Base-by-base conservation (phyloP, 2,797 vertebrate genomes). In the Protosalanx chinensis region DNA sequence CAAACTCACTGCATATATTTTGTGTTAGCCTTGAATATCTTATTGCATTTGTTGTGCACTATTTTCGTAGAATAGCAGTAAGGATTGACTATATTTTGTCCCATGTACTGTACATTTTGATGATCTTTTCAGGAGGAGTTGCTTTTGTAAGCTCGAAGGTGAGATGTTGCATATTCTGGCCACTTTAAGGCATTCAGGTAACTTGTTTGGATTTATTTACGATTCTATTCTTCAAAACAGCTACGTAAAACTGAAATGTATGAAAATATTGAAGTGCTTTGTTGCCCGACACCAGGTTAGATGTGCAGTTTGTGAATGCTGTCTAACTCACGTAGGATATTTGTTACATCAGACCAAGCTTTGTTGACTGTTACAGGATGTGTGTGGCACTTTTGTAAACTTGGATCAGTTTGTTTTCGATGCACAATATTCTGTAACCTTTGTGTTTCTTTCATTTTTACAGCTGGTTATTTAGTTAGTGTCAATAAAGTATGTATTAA, bases 61-160 rank as follows among this genome's bases (percentile, higher is more conserved):
- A 89, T 90, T 89, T 91, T 89, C 83, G 27, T 90, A 86, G 85
- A 88, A 79, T 89, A 87, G 85, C 86, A 73, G 82, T 85, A 80
- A 89, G 79, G 81, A 88, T 76, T 68, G 70, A 82, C 71, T 86
- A 87, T 91, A 41, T 91, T 91, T 90, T 87, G 83, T 88, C 84
- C 75, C 12, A 16, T 79, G 67, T 77, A 84, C 72, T 79, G 67
- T 77, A 84, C 72, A 82, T 76, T 81, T 81, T 81, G 49, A 70
- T 67, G 75, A 81, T 72, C 62, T 81, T 80, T 75, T 70, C 30
- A 62, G n/a, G 67, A 23, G 57, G 68, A 80, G 46, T 73, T 58
- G 37, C 37, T 41, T 41, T 41, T 41, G 37, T 41, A 41, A 2
- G 37, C 37, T 41, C 37, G 6, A 2, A 41, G 6, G 37, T 13